Conservation (phyloP, 2,797 vertebrate species). For the Phyllotis vaccarum region DNA sequence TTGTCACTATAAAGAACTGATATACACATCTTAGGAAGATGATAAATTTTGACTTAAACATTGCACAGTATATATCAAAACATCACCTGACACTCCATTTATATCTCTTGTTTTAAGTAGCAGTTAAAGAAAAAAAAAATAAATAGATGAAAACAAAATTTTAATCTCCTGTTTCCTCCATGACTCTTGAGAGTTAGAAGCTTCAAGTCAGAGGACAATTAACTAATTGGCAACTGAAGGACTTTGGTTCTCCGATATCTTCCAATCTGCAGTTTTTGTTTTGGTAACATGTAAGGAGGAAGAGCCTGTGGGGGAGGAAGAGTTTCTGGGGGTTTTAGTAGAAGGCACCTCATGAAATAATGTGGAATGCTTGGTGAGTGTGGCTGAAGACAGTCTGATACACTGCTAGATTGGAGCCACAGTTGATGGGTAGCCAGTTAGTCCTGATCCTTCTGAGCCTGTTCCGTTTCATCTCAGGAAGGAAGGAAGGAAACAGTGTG, state of each 20-base stretch:
- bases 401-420: not conserved
- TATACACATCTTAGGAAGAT: not conserved
- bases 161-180: not conserved
- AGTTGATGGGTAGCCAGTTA: not conserved
- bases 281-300: not conserved
- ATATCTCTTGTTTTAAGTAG: not conserved
- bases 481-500: not conserved
- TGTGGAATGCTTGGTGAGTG: no score
- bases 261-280: not conserved
- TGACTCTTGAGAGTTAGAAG: not conserved
- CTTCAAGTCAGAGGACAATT: slow-evolving; percentile 1
- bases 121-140: not conserved
- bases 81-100: not conserved
- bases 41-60: not conserved
- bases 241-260: not conserved
- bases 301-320: not conserved
- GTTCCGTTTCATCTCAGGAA: not conserved
- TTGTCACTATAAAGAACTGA: not conserved
- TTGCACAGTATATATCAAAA: not conserved
- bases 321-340: not conserved
- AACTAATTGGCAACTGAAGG: not conserved
- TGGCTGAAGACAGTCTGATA: not conserved
- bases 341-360: not conserved
- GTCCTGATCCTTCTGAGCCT: not conserved
- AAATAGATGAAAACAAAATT: slow-evolving; percentile 6